phyloP scores from a whole-genome alignment of 2,888 invertebrate species.

The Aphrophora alni region DNA sequence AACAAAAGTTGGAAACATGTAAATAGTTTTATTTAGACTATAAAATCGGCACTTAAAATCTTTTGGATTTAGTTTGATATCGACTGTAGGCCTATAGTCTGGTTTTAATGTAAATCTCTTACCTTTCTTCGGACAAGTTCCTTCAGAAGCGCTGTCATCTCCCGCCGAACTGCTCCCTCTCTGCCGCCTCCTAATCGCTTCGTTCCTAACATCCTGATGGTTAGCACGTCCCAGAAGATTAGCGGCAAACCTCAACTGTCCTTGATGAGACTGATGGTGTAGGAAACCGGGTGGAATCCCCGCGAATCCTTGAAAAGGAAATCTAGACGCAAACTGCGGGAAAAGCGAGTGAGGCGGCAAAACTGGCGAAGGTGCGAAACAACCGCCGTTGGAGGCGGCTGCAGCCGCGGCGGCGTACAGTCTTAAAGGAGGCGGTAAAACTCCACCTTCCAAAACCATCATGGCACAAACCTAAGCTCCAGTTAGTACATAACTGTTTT shows the following conservation, averaged over 20 bases:
- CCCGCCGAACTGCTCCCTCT: constrained; percentile 16
- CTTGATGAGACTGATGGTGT: constrained; percentile 58
- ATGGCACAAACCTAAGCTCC: constrained; percentile 49
- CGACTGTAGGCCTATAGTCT: too few relatives aligned
- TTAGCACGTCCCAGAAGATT: constrained; percentile 53
- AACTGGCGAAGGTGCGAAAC: constrained; percentile 43
- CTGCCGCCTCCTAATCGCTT: constrained; percentile 30
- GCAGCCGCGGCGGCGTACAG: constrained; percentile 59
- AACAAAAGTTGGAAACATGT: too few relatives aligned
- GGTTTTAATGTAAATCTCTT: too few relatives aligned
- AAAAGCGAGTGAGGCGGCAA: constrained; percentile 51
- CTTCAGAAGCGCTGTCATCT: constrained; percentile 38
- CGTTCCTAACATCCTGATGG: constrained; percentile 16
- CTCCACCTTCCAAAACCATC: constrained; percentile 70
- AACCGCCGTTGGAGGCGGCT: constrained; percentile 46
- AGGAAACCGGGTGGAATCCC: constrained; percentile 53
- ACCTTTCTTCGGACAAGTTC: constrained; percentile 42
- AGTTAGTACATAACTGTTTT: not conserved
- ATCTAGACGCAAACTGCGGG: constrained; percentile 49
- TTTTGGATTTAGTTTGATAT: too few relatives aligned
- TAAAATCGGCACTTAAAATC: too few relatives aligned
- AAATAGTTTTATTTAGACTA: too few relatives aligned
- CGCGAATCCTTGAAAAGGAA: constrained; percentile 47
- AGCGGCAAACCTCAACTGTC: constrained; percentile 54
- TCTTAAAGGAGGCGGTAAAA: constrained; percentile 73